phyloP scores from a whole-genome alignment of 2,888 invertebrate genomes.

The Ennomos erosarius region DNA sequence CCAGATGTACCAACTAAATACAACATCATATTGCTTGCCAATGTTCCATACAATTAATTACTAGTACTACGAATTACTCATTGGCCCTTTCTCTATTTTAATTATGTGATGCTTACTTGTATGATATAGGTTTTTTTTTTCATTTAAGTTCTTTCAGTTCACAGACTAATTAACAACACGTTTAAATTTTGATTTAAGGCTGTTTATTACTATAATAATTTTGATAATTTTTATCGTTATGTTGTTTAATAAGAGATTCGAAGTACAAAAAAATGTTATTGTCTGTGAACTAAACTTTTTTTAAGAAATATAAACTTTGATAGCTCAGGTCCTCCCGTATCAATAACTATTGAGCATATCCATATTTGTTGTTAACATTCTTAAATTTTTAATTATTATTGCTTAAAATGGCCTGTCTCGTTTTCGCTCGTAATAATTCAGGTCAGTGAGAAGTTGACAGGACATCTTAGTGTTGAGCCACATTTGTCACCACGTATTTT shows the following conservation, averaged over 20 bases:
- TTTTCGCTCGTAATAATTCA: no score
- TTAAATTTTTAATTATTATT: no score
- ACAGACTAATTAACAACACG: slow-evolving; percentile 33
- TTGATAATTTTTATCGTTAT: no score
- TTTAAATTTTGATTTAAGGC: neutral
- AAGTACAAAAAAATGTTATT: neutral
- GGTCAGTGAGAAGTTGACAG: no score
- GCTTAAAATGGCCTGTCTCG: no score
- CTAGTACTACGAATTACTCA: slow-evolving; percentile 57
- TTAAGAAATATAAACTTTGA: slow-evolving; percentile 41
- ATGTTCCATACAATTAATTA: slow-evolving; percentile 43
- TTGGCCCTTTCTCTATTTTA: slow-evolving; percentile 61
- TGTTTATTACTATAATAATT: no score
- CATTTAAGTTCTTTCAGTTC: slow-evolving; percentile 37
- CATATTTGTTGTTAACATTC: no score
- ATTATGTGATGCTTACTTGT: slow-evolving; percentile 56
- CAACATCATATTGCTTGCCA: slow-evolving; percentile 52
- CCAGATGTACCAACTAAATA: slow-evolving; percentile 43
- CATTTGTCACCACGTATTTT: no score
- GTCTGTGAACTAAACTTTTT: slow-evolving; percentile 32
- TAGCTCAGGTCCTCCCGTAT: slow-evolving; percentile 60
- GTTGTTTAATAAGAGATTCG: slow-evolving; percentile 1
- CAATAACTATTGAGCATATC: slow-evolving; percentile 62
- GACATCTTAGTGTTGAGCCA: no score
- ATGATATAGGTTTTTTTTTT: slow-evolving; percentile 48